Evolutionary conservation across 2,888 invertebrate species (phyloP), one percentile per base, ranked within the genome.

Genomic region (Lithodes maja): DNA sequence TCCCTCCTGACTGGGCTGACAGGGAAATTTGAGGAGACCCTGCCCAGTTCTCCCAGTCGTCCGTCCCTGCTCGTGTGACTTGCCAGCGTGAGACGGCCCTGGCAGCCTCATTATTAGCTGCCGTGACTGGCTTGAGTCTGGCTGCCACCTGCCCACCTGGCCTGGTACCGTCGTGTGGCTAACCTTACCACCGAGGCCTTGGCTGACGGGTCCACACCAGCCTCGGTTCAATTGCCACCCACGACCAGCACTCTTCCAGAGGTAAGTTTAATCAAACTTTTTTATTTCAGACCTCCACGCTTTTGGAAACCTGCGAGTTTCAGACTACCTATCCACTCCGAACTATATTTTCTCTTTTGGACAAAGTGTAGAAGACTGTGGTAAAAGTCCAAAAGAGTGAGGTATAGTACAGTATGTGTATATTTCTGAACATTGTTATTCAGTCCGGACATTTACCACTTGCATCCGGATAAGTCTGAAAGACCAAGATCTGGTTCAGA

Each of bases 21-120:
- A 52, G 89, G 89, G 50, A 89, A 89, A 74, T 89, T 86, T 33
- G 78, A 89, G 50, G 89, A 89, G 55, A 86, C 82, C 17, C 86
- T 33, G 1, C 89, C 89, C 17, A 33, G 75, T 2, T 53, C 68
- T 15, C 52, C 53, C 49, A 84, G 82, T 50, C 75, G 53, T 33
- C 54, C 69, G n/a, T 89, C 89, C 52, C 71, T 89, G 5, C 85
- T 49, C 78, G 78, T n/a, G 61, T 61, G 49, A 86, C 89, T 17
- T 89, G 89, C 75, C 81, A 74, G 2, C 68, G 89, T 0, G 89
- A 89, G 55, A 1, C 85, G 12, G 74, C 50, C 7, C 71, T 89
- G 49, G 85, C 78, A 50, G 49, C 83, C 17, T 49, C 71, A 3
- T 9, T 89, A 71, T 54, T 89, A 17, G 54, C 68, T 1, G 75